These are phyloP conservation scores for Pterostichus madidus DNA, from an alignment of 2,888 invertebrate species.

Conservation along the genomic window DNA sequence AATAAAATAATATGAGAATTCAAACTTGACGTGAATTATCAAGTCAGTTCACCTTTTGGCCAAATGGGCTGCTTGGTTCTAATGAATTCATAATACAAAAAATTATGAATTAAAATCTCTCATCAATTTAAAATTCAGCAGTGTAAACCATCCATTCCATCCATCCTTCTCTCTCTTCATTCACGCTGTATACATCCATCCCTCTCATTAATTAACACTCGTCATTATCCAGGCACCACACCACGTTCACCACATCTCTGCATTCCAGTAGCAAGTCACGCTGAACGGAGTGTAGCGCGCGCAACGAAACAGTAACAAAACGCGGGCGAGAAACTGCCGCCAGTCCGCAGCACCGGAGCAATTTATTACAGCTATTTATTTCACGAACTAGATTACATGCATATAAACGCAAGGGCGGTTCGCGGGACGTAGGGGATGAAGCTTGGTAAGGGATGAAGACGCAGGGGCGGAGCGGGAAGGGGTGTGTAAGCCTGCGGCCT, in stretches of 20 bases:
- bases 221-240: conserved; percentile 46
- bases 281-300: conserved; percentile 55
- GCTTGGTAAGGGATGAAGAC: not conserved
- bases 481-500: conserved; percentile 30
- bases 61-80: too few relatives aligned
- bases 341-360: conserved; percentile 75
- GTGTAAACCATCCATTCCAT: not conserved
- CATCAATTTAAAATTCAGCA: not conserved
- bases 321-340: conserved; percentile 69
- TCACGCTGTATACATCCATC: conserved; percentile 1
- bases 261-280: conserved; percentile 67
- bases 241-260: not conserved
- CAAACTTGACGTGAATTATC: too few relatives aligned
- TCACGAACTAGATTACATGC: conserved; percentile 78
- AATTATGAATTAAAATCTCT: not conserved
- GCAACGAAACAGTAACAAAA: conserved; percentile 58
- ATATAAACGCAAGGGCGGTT: conserved; percentile 74
- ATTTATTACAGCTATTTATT: conserved; percentile 88
- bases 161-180: not conserved
- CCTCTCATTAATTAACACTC: conserved; percentile 55
- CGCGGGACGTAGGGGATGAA: conserved; percentile 25
- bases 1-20: too few relatives aligned
- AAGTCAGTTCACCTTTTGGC: too few relatives aligned
- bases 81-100: not conserved
- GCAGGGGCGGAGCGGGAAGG: conserved; percentile 8